A percentile compares a stretch with the other conserved stretches of the same genome.
phyloP scores from a whole-genome alignment of 1,140 invertebrate genomes.

The Physella acuta region DNA sequence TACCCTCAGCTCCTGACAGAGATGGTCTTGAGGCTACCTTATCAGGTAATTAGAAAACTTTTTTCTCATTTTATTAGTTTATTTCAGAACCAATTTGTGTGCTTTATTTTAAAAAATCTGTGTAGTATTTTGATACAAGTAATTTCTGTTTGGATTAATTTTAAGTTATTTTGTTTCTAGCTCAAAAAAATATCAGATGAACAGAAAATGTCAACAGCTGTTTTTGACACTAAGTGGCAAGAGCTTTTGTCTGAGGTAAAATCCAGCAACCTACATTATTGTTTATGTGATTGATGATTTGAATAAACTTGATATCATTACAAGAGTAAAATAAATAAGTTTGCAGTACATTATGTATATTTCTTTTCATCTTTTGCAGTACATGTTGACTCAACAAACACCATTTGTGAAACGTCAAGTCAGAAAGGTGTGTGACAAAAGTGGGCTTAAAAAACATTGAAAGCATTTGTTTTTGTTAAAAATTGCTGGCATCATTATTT shows the following conservation, averaged over 20 bases:
- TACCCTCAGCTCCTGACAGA: slow-evolving; percentile 92
- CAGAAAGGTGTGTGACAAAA: slow-evolving; percentile 58
- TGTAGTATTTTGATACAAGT: too few relatives aligned
- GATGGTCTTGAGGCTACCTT: slow-evolving; percentile 89
- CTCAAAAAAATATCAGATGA: slow-evolving; percentile 68
- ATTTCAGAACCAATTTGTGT: too few relatives aligned
- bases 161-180: too few relatives aligned
- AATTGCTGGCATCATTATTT: background rate
- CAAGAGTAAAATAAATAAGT: too few relatives aligned
- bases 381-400: slow-evolving; percentile 83
- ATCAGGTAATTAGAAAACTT: slow-evolving; percentile 67
- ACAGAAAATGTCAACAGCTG: slow-evolving; percentile 42
- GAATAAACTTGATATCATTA: too few relatives aligned
- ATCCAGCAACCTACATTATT: too few relatives aligned
- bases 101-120: too few relatives aligned
- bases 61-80: background rate
- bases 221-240: slow-evolving; percentile 70
- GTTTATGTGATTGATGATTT: too few relatives aligned
- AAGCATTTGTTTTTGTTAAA: background rate
- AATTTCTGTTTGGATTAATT: too few relatives aligned
- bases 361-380: slow-evolving; percentile 61
- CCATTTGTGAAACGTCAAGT: slow-evolving; percentile 64
- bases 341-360: too few relatives aligned
- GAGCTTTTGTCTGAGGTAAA: slow-evolving; percentile 82
- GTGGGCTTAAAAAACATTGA: too few relatives aligned